These are phyloP conservation scores for Tretioscincus oriximinensis DNA, from an alignment of 2,113 vertebrate species.

Conservation along the genomic window DNA sequence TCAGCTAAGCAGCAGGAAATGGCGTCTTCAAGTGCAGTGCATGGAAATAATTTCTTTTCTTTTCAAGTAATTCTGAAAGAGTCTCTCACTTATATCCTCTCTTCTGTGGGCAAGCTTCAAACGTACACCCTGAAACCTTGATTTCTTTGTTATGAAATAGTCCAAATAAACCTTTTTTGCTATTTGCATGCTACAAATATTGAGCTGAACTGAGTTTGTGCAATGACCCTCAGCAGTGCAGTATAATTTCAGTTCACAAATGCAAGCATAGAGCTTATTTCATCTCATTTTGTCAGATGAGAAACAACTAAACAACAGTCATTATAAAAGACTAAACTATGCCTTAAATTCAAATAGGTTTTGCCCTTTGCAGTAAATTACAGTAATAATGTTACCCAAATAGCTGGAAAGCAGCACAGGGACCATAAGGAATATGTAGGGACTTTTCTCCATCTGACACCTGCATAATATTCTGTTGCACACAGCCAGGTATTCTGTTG, in stretches of 20 bases:
- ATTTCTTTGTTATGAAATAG: background rate
- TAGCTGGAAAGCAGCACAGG: too few relatives aligned
- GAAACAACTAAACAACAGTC: background rate
- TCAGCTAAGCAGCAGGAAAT: background rate
- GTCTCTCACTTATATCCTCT: slow-evolving; percentile 18
- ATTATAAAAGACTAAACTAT: background rate
- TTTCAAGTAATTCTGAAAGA: background rate
- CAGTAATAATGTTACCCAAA: too few relatives aligned
- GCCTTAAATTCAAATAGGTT: background rate
- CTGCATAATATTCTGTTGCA: too few relatives aligned
- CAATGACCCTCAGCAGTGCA: background rate
- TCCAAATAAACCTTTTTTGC: slow-evolving; percentile 49
- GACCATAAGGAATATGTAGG: too few relatives aligned
- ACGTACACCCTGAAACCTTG: slow-evolving; percentile 11
- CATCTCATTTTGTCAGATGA: background rate
- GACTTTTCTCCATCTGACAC: too few relatives aligned
- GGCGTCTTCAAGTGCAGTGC: background rate
- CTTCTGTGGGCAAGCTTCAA: background rate
- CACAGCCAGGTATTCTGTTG: too few relatives aligned
- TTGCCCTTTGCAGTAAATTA: background rate
- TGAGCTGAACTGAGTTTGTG: background rate
- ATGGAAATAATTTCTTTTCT: slow-evolving; percentile 32
- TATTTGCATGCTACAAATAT: slow-evolving; percentile 22
- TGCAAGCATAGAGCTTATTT: background rate
- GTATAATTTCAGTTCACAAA: background rate